Evolutionary conservation across 2,888 invertebrate genomes (phyloP).

Genomic region (Seladonia tumulorum): DNA sequence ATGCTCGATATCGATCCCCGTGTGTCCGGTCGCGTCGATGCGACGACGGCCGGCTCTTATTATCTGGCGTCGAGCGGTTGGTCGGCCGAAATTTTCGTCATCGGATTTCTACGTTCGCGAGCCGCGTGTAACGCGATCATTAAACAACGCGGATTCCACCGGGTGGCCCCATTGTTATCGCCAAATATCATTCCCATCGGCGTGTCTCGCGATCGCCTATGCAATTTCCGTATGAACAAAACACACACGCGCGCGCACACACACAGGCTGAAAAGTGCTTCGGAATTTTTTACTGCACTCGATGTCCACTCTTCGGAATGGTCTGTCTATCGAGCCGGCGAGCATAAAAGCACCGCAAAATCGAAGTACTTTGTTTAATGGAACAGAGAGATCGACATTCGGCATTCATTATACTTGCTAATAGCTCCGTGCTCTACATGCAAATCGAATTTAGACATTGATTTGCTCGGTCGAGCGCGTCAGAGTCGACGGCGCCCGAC

Average conservation of each 20-base stretch:
- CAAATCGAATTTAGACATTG: neutral
- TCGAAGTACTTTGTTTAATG: neutral
- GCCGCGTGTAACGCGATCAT: constrained; percentile 7
- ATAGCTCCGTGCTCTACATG: neutral
- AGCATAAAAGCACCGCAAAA: neutral
- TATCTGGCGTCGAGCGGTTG: constrained; percentile 9
- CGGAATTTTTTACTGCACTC: neutral
- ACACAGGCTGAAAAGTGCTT: neutral
- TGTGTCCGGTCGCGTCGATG: neutral
- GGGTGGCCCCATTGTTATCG: neutral
- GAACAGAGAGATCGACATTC: neutral
- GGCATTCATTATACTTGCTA: neutral
- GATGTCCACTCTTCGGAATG: neutral
- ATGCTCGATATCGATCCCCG: constrained; percentile 7
- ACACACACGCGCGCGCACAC: neutral
- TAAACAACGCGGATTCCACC: constrained; percentile 5
- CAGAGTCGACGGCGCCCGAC: neutral
- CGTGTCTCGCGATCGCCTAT: neutral
- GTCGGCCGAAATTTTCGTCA: constrained; percentile 20
- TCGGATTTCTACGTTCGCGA: constrained; percentile 3
- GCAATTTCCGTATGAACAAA: neutral
- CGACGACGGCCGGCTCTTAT: neutral
- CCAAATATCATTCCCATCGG: neutral
- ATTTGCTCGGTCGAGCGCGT: neutral
- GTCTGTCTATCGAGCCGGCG: neutral